phyloP scores from a whole-genome alignment of 2,888 invertebrate genomes.

The Drosophila borborema region DNA sequence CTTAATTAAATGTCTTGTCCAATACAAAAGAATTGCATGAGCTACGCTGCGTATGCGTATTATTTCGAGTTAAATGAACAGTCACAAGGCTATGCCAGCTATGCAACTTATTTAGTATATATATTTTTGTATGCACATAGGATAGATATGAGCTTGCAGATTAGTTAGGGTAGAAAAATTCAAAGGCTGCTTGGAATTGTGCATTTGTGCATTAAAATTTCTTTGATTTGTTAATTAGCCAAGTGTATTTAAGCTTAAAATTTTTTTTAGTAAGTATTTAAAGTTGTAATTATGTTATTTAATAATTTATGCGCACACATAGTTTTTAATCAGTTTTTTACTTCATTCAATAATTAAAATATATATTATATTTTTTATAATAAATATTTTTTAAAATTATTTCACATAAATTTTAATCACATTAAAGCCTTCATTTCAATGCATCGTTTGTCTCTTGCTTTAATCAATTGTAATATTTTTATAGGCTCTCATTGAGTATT shows the following conservation, averaged over 20 bases:
- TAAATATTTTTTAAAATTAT: neutral
- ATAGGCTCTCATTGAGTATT: neutral
- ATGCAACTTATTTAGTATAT: neutral
- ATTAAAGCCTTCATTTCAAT: neutral
- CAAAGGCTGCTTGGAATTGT: neutral
- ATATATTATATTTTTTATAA: neutral
- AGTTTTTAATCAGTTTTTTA: neutral
- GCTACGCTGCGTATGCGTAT: conserved; percentile 48
- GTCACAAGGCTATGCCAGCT: neutral
- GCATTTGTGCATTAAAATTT: neutral
- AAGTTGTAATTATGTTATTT: neutral
- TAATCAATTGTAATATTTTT: neutral
- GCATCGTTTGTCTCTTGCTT: neutral
- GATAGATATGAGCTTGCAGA: neutral
- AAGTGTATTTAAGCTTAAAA: neutral
- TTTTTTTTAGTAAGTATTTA: neutral
- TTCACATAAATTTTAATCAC: neutral
- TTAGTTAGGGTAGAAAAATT: neutral
- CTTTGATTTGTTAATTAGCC: neutral
- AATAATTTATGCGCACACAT: neutral
- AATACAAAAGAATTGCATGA: conserved; percentile 1
- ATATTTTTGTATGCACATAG: neutral
- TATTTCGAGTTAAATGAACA: conserved; percentile 23
- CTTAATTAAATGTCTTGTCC: conserved; percentile 7
- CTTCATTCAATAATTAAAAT: neutral